phyloP scores from a whole-genome alignment of 1,140 invertebrate genomes.

The Rhagoletis pomonella region DNA sequence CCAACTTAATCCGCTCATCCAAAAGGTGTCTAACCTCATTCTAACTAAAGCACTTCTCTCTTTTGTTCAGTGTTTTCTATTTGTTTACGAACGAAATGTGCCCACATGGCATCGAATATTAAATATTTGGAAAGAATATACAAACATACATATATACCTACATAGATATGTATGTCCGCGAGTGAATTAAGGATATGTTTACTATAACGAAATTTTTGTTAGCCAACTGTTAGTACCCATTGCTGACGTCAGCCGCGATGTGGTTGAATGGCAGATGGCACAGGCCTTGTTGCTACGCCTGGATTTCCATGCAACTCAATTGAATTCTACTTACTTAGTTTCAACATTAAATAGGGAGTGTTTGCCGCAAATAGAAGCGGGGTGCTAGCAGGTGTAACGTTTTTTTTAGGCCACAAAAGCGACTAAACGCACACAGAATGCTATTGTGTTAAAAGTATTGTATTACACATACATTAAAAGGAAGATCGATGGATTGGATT shows the following conservation, averaged over 20 bases:
- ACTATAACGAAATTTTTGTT: background rate
- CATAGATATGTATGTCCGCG: background rate
- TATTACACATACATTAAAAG: background rate
- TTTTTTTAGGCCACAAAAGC: conserved; percentile 13
- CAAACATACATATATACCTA: background rate
- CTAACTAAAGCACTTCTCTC: background rate
- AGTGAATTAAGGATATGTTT: conserved; percentile 4
- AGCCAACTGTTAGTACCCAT: background rate
- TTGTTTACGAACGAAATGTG: background rate
- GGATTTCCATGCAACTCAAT: background rate
- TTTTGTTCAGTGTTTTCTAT: background rate
- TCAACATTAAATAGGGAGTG: background rate
- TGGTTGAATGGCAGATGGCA: background rate
- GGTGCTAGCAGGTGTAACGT: background rate
- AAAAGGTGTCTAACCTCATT: background rate
- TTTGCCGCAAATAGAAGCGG: no score
- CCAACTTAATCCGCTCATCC: background rate
- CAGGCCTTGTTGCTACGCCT: background rate
- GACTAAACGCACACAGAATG: background rate
- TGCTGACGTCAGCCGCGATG: background rate
- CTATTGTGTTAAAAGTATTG: background rate
- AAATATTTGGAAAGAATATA: background rate
- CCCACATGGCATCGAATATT: background rate
- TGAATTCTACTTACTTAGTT: background rate
- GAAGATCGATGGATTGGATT: conserved; percentile 21